Percentiles rank a stretch among this genome's conserved stretches.
Conservation (phyloP, 2,113 vertebrate species). For the Helogale parvula region DNA sequence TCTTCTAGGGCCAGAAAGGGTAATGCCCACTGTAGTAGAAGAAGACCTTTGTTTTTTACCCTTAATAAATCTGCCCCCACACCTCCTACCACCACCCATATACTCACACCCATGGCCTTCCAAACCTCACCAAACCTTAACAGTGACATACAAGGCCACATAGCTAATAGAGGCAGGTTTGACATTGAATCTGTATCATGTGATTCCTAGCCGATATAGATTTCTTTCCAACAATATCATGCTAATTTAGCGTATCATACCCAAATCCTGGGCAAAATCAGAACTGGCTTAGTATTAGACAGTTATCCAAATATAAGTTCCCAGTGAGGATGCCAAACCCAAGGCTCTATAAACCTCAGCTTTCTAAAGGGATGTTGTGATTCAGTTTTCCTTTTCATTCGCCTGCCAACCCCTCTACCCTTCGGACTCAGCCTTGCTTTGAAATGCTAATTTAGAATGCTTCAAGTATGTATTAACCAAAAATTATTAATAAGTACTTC, state of each 20-base stretch:
- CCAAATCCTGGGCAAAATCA: slow-evolving; percentile 15
- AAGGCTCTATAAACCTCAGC: slow-evolving; percentile 16
- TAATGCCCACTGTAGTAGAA: not conserved
- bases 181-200: not conserved
- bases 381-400: slow-evolving; percentile 2
- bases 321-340: slow-evolving; percentile 42
- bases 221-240: slow-evolving; percentile 47
- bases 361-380: slow-evolving; percentile 43
- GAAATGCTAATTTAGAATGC: slow-evolving; percentile 51
- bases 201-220: not conserved
- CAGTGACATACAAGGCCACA: not conserved
- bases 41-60: not conserved
- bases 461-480: slow-evolving; percentile 44
- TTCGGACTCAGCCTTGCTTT: slow-evolving; percentile 48
- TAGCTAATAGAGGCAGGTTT: not conserved
- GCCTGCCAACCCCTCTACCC: slow-evolving; percentile 35
- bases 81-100: not conserved
- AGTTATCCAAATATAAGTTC: slow-evolving; percentile 42
- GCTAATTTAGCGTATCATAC: not conserved
- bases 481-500: slow-evolving; percentile 65
- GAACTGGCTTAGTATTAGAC: not conserved
- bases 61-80: not conserved
- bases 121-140: not conserved
- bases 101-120: not conserved
- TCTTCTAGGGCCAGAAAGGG: not conserved